These are phyloP conservation scores for Chrysotoxum bicinctum DNA, from an alignment of 2,888 invertebrate genomes.

Conservation along the genomic window DNA sequence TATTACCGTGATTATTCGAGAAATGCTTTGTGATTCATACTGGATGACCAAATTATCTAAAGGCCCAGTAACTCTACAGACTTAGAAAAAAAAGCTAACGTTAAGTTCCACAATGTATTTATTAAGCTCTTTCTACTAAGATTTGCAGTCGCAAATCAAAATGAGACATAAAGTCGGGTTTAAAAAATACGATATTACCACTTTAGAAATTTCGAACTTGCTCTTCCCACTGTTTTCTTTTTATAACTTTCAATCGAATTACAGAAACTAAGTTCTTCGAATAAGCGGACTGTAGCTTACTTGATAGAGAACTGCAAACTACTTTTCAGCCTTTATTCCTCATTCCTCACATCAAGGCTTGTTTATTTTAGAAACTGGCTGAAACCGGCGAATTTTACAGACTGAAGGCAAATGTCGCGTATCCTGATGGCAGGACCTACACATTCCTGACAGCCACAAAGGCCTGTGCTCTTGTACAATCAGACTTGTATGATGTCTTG, in stretches of 20 bases:
- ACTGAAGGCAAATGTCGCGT: slow-evolving; percentile 86
- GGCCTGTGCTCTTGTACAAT: slow-evolving; percentile 90
- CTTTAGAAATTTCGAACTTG: too few species aligned
- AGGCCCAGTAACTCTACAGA: too few species aligned
- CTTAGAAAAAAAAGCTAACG: too few species aligned
- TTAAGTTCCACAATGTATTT: too few species aligned
- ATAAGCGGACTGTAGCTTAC: background rate
- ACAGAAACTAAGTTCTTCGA: background rate
- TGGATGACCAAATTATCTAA: too few species aligned
- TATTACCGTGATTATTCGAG: background rate
- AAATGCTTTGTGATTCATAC: too few species aligned
- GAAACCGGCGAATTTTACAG: slow-evolving; percentile 88
- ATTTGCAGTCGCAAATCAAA: too few species aligned
- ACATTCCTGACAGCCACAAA: slow-evolving; percentile 90
- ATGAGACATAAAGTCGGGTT: too few species aligned
- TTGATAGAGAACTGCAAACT: too few species aligned
- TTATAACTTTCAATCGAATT: background rate
- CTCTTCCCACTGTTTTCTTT: too few species aligned
- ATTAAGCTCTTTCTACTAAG: too few species aligned
- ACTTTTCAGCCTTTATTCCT: background rate
- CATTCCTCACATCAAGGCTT: background rate
- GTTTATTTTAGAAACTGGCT: slow-evolving; percentile 83
- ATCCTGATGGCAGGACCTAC: slow-evolving; percentile 86
- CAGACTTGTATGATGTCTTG: slow-evolving; percentile 89
- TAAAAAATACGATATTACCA: too few species aligned